Evolutionary conservation across 23 tunicate genomes (phyloP), one percentile per base, ranked within the genome.

Genomic region (Styela clava): DNA sequence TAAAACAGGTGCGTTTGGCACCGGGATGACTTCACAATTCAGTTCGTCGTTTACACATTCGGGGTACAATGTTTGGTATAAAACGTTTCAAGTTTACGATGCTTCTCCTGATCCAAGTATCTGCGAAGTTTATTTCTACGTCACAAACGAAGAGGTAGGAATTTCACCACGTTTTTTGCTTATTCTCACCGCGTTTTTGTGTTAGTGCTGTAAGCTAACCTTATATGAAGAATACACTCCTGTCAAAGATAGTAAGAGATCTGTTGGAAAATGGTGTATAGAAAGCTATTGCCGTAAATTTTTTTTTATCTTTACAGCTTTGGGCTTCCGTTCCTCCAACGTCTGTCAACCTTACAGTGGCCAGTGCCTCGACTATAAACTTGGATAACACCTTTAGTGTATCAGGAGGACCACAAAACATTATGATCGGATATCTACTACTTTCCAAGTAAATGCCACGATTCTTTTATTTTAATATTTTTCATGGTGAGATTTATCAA

Each of bases 391-490:
- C 52, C 9, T 76, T 76, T 64, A 29, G 26, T 1, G 25, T 76
- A 16, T 20, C 12, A 0, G 81, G 81, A 26, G 29, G 22, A 76
- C 31, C 37, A 23, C 64, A 52, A 24, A 76, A 76, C 24, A 56
- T 76, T 18, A 76, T 76, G 81, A 37, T 76, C 27, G 81, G 81
- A n/a, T 76, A 76, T 44, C n/a, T 44, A 16, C 33, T 76, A 56
- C 64, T 76, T 0, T 76, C 81, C 27, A 76, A 1, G 79, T 74
- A 30, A 31, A 22, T 33, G 33, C 23, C 21, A 18, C 32, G 21
- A 74, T 74, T n/a, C n/a, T n/a, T n/a, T 56, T 56, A 16, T 21
- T 61, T 21, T 56, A 61, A 21, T 22, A n/a, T n/a, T n/a, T n/a
- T n/a, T n/a, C n/a, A n/a, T n/a, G 56, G 56, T 44, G 56, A 44